Evolutionary conservation across 35 echinoderm and acorn worm genomes (phyloP), one percentile per base, ranked within the genome.

Genomic region (Anneissia japonica): DNA sequence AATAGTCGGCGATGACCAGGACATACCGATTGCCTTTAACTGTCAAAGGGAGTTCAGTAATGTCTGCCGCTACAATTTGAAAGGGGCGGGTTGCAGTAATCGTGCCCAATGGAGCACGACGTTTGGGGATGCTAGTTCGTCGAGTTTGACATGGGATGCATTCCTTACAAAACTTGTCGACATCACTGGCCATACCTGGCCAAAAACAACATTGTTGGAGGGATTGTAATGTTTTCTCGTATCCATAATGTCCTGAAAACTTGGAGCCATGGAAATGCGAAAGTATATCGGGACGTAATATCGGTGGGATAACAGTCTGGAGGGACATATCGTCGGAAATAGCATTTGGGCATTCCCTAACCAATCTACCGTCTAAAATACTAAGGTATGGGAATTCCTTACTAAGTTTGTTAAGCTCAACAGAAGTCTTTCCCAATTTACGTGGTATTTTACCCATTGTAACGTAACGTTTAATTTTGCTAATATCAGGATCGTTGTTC

Each of bases 1-100:
- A 35, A n/a, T 93, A 93, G 45, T 93, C 86, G n/a, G 32, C 85
- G 3, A 93, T 77, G 11, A 93, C 91, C 19, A 93, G 38, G 0
- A 89, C 45, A 80, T 93, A 93, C 31, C 91, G n/a, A 77, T 93
- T 89, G 12, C 91, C 87, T 46, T 64, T 80, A 35, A 51, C 23
- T 4, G 91, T 77, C 30, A 83, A 26, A 6, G 86, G 86, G 32
- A 93, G 39, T 77, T 93, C 91, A 0, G 87, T 89, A 13, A 93
- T 89, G 39, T 89, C 87, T 36, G 79, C 92, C 31, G 92, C 92
- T 35, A 93, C 43, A 11, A 77, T 74, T 79, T 93, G 21, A 77
- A 93, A 90, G 32, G 79, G 92, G 0, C 83, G 76, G 10, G 23
- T 80, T 32, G 74, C 74, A 3, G 36, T 6, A 3, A 90, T 46